These are phyloP conservation scores for Sinodicranocentrus sp. DNA, from an alignment of 2,888 invertebrate species.

Conservation along the genomic window DNA sequence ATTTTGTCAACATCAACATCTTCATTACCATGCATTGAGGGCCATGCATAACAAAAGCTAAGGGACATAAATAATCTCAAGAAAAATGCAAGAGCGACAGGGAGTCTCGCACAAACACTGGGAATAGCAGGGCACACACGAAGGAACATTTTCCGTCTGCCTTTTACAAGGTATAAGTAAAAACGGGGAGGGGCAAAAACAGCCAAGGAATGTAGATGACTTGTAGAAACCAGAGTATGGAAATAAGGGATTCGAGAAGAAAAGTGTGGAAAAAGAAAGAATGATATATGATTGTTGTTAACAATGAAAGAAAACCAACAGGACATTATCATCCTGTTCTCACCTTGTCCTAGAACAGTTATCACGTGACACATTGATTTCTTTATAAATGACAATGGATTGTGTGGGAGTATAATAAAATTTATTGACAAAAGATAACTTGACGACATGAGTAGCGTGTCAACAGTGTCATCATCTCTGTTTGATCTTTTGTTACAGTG, in stretches of 20 bases:
- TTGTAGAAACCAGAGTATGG: background rate
- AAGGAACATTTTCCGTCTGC: no score
- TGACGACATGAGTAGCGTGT: background rate
- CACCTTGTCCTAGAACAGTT: background rate
- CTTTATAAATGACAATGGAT: background rate
- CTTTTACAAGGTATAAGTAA: no score
- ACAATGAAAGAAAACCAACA: background rate
- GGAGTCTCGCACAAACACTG: constrained; percentile 40
- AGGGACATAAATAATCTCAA: constrained; percentile 39
- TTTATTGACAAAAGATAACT: background rate
- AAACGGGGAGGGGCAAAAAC: background rate
- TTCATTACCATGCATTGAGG: constrained; percentile 29
- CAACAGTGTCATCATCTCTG: constrained; percentile 1
- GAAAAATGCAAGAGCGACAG: constrained; percentile 50
- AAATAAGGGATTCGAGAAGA: background rate
- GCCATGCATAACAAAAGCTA: constrained; percentile 18
- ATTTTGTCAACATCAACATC: constrained; percentile 28
- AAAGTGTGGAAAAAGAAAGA: background rate
- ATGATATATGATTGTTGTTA: background rate
- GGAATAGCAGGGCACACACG: constrained; percentile 4
- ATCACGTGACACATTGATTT: no score
- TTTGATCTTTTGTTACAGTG: constrained; percentile 31
- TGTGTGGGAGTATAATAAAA: background rate
- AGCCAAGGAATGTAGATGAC: background rate
- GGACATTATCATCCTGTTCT: background rate